Percentiles rank a stretch among this genome's conserved stretches.
Evolutionary conservation across 2,888 invertebrate species (phyloP).

Genomic region (Brassicogethes aeneus): DNA sequence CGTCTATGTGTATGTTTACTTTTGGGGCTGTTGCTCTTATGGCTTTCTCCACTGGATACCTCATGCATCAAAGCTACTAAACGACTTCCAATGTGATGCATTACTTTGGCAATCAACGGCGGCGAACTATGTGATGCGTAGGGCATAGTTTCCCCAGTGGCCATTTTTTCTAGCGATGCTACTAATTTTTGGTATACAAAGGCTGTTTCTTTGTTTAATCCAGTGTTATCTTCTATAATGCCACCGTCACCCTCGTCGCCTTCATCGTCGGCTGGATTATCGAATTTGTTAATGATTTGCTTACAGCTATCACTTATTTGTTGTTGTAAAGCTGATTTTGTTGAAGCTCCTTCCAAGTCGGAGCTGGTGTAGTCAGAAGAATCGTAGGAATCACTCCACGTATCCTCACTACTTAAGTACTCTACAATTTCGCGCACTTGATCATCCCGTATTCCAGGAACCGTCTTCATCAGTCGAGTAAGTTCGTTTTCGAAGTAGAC

Average conservation of each 20-base stretch:
- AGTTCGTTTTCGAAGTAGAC: constrained; percentile 85
- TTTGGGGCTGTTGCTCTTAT: constrained; percentile 52
- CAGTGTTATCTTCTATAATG: constrained; percentile 42
- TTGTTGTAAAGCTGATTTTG: constrained; percentile 64
- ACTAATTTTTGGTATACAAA: constrained; percentile 82
- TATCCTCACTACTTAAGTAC: constrained; percentile 85
- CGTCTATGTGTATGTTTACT: constrained; percentile 50
- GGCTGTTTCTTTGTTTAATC: constrained; percentile 64
- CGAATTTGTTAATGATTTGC: constrained; percentile 81
- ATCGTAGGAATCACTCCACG: constrained; percentile 90
- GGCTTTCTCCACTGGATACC: constrained; percentile 67
- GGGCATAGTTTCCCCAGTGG: constrained; percentile 44
- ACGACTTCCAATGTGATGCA: constrained; percentile 84
- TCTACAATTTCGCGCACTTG: constrained; percentile 88
- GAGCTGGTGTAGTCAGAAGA: constrained; percentile 88
- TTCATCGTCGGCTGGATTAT: constrained; percentile 50
- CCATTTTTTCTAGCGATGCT: constrained; percentile 73
- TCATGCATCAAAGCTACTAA: constrained; percentile 87
- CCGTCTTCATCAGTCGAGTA: constrained; percentile 85
- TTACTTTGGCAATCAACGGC: constrained; percentile 80
- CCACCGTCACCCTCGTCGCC: constrained; percentile 46
- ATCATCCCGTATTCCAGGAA: constrained; percentile 83
- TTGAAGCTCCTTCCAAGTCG: constrained; percentile 65
- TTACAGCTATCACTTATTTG: constrained; percentile 84
- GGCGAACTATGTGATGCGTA: constrained; percentile 59